A percentile compares a stretch with the other conserved stretches of the same genome.
Evolutionary conservation across 1,140 invertebrate genomes (phyloP).

Genomic region (Zelostemma sp.): DNA sequence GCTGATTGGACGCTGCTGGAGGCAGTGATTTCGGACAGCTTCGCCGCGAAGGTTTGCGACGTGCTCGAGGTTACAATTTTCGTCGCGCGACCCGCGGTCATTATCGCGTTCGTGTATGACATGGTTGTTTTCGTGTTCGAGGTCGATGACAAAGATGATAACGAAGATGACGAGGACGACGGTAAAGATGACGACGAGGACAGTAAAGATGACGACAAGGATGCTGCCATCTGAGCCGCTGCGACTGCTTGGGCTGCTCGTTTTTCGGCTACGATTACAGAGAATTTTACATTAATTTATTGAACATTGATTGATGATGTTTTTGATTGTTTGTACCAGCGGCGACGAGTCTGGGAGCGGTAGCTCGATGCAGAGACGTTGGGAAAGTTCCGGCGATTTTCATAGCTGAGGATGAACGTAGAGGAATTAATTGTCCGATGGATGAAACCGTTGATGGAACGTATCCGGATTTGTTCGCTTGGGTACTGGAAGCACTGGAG

Average conservation of each 20-base stretch:
- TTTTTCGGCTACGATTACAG: no score
- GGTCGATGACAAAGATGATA: no score
- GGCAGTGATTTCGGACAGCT: conserved; percentile 72
- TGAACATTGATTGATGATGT: no score
- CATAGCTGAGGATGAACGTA: conserved; percentile 59
- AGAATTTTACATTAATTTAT: no score
- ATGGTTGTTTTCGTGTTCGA: conserved; percentile 74
- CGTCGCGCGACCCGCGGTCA: conserved; percentile 69
- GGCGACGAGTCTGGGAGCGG: conserved; percentile 71
- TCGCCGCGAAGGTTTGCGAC: conserved; percentile 75
- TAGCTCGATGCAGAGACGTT: conserved; percentile 64
- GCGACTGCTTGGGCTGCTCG: no score
- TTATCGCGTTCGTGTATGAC: conserved; percentile 75
- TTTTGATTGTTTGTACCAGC: conserved; percentile 60
- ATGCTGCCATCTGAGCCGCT: no score
- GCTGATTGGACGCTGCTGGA: conserved; percentile 55
- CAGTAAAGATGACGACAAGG: no score
- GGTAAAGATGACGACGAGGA: no score
- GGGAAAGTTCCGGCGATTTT: conserved; percentile 63
- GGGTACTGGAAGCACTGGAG: conserved; percentile 52
- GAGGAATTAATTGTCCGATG: conserved; percentile 63
- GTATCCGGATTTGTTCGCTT: conserved; percentile 59
- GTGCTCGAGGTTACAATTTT: conserved; percentile 68
- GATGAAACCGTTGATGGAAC: conserved; percentile 52
- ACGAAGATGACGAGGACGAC: no score